Evolutionary conservation across 92 coral and sea anemone species (phyloP).

Genomic region (Palythoa caribaeorum): DNA sequence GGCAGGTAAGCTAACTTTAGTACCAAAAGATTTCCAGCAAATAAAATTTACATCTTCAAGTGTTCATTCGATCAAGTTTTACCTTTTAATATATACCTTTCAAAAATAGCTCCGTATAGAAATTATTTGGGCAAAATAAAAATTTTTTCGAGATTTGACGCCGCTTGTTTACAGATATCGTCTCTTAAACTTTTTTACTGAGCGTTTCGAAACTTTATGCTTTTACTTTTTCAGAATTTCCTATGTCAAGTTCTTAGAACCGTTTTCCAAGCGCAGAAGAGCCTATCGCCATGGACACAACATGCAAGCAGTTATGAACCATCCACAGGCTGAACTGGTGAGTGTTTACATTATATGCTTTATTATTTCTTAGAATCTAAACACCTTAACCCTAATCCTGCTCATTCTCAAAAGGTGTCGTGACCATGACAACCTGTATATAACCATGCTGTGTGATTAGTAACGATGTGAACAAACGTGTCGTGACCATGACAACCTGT

Average conservation of each 20-base stretch:
- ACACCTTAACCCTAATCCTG: background rate
- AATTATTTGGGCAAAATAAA: no score
- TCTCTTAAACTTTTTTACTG: background rate
- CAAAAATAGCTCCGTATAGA: no score
- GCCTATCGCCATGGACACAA: constrained; percentile 88
- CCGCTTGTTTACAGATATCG: no score
- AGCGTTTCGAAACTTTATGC: background rate
- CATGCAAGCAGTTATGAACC: constrained; percentile 94
- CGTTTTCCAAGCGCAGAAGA: constrained; percentile 84
- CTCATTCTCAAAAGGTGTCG: background rate
- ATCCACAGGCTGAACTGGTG: constrained; percentile 88
- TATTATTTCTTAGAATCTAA: background rate
- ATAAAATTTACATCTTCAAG: no score
- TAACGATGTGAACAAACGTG: background rate
- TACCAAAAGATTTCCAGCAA: no score
- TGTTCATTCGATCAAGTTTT: no score
- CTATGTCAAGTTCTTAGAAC: constrained; percentile 91
- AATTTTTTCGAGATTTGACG: no score
- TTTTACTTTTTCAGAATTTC: constrained; percentile 65
- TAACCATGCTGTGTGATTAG: background rate
- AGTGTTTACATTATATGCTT: background rate
- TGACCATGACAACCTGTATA: background rate
- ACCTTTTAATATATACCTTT: no score
- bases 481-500: background rate
- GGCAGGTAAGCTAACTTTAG: constrained; percentile 72